phyloP scores from a whole-genome alignment of 1,140 invertebrate species.

The Papilio machaon region DNA sequence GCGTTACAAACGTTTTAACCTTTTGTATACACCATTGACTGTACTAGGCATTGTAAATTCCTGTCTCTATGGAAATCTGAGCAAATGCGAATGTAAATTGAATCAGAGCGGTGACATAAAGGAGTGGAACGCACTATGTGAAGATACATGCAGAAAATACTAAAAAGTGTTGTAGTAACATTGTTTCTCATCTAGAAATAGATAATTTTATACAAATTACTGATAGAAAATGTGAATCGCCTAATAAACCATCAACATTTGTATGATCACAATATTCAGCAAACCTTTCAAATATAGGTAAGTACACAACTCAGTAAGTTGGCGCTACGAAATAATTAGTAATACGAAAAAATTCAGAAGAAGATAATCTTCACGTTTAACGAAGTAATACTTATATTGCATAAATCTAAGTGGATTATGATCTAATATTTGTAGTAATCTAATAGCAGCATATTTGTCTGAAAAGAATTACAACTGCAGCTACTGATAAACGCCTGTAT shows the following conservation, averaged over 20 bases:
- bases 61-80: not conserved
- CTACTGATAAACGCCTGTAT: not conserved
- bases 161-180: not conserved
- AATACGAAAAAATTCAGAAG: too few species aligned
- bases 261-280: too few species aligned
- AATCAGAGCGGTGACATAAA: not conserved
- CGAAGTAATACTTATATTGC: too few species aligned
- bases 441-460: too few species aligned
- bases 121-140: not conserved
- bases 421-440: too few species aligned
- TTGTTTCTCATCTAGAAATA: not conserved
- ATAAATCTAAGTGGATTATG: too few species aligned
- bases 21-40: not conserved
- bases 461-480: not conserved
- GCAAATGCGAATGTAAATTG: not conserved
- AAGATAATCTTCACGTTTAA: too few species aligned
- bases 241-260: too few species aligned
- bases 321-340: too few species aligned
- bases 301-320: too few species aligned
- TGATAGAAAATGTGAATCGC: not conserved
- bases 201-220: not conserved
- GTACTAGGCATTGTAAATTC: not conserved
- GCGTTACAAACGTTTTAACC: slow-evolving; percentile 5
- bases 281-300: too few species aligned
- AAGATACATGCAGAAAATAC: not conserved